Base-by-base conservation (phyloP, 2,888 invertebrate genomes). In the Euplagia quadripunctaria region DNA sequence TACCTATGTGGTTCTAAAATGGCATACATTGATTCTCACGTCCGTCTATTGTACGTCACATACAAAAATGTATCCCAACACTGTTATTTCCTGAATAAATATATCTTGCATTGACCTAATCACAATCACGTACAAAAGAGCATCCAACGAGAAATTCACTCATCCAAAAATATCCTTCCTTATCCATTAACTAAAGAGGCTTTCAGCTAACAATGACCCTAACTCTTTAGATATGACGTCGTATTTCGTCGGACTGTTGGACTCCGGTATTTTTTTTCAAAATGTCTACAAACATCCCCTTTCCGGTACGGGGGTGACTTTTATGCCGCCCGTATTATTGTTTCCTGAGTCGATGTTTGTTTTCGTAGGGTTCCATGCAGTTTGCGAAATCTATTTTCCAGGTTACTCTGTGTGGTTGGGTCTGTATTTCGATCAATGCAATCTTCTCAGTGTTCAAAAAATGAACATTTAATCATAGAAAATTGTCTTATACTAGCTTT, bases 111-210 rank as follows among this genome's bases (percentile, higher is more conserved):
- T 43, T 17, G 43, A 16, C 46, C 1, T 16, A 68, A 68, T 58
- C 55, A n/a, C 41, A 68, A 68, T 55, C 42, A 31, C 20, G 14
- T 61, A 52, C 43, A 70, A 73, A 66, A 68, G 55, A 42, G 73
- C 63, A 68, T 20, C 61, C 41, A 63, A 17, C 65, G 41, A 66
- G 68, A 68, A 70, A 74, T 68, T 78, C 69, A 78, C 43, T 72
- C 79, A 69, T 66, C 73, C 77, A 76, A 77, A 77, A 74, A 75
- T 55, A 77, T 74, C 68, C 70, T 68, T 63, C 73, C 70, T 68
- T 68, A 73, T 83, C 83, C 83, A 85, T 84, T 84, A 82, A 68
- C 82, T 41, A 72, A 82, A 83, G 72, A 82, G 76, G 75, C 76
- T 83, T 80, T 76, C 61, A 68, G 75, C 82, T 78, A 78, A 84